These are phyloP conservation scores for Alouatta palliata DNA, from an alignment of 2,113 vertebrate genomes.

Conservation along the genomic window DNA sequence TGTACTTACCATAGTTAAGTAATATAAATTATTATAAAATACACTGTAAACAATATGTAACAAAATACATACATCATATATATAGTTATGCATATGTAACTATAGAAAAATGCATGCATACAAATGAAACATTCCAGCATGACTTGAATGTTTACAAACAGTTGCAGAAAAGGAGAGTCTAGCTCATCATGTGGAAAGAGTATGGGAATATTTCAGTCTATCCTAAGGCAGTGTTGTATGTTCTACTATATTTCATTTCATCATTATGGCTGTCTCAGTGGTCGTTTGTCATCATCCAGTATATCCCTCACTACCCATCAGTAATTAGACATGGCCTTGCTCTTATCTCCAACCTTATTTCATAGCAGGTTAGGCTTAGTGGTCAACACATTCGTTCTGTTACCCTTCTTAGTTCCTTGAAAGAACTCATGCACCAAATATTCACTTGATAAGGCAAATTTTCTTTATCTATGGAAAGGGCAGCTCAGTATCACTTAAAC, in stretches of 20 bases:
- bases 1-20: not conserved
- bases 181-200: not conserved
- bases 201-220: not conserved
- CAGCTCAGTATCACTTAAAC: not conserved
- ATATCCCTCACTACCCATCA: not conserved
- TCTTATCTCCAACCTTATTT: not conserved
- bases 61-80: not conserved
- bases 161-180: not conserved
- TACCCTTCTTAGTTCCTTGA: not conserved
- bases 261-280: not conserved
- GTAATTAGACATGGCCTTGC: not conserved
- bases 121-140: not conserved
- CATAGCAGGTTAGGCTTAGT: not conserved
- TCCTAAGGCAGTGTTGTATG: not conserved
- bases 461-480: not conserved
- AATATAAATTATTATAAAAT: not conserved
- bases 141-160: not conserved
- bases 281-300: not conserved
- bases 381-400: not conserved
- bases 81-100: not conserved
- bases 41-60: not conserved
- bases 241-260: not conserved
- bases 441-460: not conserved
- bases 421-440: not conserved
- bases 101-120: not conserved